Percentiles rank a stretch among this genome's conserved stretches.
These are phyloP conservation scores for Melanogrammus aeglefinus DNA, from an alignment of 2,797 vertebrate genomes.

Conservation along the genomic window DNA sequence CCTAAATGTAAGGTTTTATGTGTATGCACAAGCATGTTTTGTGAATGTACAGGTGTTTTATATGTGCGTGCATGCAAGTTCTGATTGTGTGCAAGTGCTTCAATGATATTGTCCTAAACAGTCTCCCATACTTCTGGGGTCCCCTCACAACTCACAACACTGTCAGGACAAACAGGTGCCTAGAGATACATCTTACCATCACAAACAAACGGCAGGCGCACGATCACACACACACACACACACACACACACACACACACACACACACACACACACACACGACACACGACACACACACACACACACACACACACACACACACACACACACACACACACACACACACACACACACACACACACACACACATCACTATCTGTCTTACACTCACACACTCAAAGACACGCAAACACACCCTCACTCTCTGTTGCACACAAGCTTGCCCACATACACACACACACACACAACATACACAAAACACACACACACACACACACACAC, in stretches of 20 bases:
- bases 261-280: too few relatives aligned
- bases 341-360: too few relatives aligned
- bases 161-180: conserved; percentile 22
- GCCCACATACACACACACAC: too few relatives aligned
- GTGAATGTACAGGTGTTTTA: too few relatives aligned
- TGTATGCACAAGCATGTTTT: too few relatives aligned
- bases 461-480: too few relatives aligned
- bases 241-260: too few relatives aligned
- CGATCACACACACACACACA: too few relatives aligned
- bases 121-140: conserved; percentile 39
- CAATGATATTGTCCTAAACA: neutral
- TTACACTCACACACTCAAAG: too few relatives aligned
- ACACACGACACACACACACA: neutral
- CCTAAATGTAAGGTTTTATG: neutral
- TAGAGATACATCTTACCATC: neutral
- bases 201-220: neutral
- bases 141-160: conserved; percentile 24
- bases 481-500: conserved; percentile 23
- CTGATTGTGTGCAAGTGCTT: neutral
- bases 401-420: neutral
- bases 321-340: too few relatives aligned
- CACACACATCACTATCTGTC: too few relatives aligned
- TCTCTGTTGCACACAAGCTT: too few relatives aligned
- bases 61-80: neutral
- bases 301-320: neutral